phyloP scores from a whole-genome alignment of 37 sponge, comb jelly and placozoan genomes.

The Bolinopsis microptera region DNA sequence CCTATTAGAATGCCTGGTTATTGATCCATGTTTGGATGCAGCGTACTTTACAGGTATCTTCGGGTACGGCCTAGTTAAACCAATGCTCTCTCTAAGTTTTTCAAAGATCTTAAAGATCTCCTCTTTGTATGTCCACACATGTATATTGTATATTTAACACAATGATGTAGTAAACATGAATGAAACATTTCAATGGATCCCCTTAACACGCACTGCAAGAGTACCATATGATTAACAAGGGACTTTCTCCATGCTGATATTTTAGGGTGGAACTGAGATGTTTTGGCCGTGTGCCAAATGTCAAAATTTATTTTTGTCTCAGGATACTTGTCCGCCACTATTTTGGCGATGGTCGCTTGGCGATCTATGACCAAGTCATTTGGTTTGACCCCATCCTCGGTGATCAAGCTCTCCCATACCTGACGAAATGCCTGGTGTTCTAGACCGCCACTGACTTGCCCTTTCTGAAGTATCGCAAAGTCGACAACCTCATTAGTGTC shows the following conservation, averaged over 20 bases:
- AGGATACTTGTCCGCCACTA: not conserved
- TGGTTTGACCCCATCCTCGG: not conserved
- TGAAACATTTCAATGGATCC: too few species aligned
- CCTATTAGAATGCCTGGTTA: not conserved
- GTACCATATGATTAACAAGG: not conserved
- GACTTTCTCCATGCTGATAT: not conserved
- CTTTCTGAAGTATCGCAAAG: not conserved
- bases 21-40: not conserved
- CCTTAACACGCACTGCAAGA: too few species aligned
- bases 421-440: slow-evolving; percentile 3
- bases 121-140: too few species aligned
- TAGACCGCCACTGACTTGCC: not conserved
- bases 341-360: not conserved
- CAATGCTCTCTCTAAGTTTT: too few species aligned
- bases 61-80: slow-evolving; percentile 1
- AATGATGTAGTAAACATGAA: too few species aligned
- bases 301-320: not conserved
- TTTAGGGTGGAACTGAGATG: not conserved
- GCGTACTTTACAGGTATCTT: not conserved
- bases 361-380: slow-evolving; percentile 12
- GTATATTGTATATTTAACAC: too few species aligned
- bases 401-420: not conserved
- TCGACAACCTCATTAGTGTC: not conserved
- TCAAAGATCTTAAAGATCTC: too few species aligned
- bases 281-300: slow-evolving; percentile 7